A percentile compares a stretch with the other conserved stretches of the same genome.
phyloP scores from a whole-genome alignment of 2,888 invertebrate genomes.

The Ectemnius cavifrons region DNA sequence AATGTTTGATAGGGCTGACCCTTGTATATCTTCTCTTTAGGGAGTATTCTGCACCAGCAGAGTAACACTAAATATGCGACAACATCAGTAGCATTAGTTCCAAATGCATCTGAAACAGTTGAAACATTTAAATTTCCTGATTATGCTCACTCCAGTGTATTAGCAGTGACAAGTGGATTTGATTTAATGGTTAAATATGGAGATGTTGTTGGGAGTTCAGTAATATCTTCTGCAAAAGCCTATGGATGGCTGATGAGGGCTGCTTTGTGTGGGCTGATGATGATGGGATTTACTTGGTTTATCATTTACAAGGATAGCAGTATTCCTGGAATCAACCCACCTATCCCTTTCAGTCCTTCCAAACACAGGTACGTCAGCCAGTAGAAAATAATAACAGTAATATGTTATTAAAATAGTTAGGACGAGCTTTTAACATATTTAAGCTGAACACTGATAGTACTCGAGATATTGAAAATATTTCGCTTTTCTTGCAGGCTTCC shows the following conservation, averaged over 20 bases:
- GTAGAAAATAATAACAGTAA: not conserved
- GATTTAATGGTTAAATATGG: conserved; percentile 51
- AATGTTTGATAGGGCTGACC: conserved; percentile 21
- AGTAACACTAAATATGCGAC: conserved; percentile 35
- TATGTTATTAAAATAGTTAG: conserved; percentile 10
- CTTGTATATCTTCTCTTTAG: conserved; percentile 45
- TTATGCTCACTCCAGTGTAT: conserved; percentile 26
- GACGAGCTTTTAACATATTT: not conserved
- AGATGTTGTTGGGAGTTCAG: conserved; percentile 35
- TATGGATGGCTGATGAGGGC: conserved; percentile 67
- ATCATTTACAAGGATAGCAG: conserved; percentile 83
- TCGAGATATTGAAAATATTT: not conserved
- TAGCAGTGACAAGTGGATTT: conserved; percentile 35
- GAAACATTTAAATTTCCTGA: conserved; percentile 21
- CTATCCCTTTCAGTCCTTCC: conserved; percentile 80
- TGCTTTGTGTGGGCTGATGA: conserved; percentile 77
- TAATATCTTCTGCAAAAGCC: conserved; percentile 26
- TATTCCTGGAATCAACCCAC: conserved; percentile 81
- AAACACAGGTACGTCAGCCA: conserved; percentile 77
- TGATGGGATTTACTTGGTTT: conserved; percentile 80
- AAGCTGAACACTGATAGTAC: too few relatives aligned
- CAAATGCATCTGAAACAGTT: conserved; percentile 30
- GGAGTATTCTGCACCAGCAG: conserved; percentile 27
- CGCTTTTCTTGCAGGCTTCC: conserved; percentile 45
- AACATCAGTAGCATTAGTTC: conserved; percentile 34